Evolutionary conservation across 2,888 invertebrate genomes (phyloP), one percentile per base, ranked within the genome.

Genomic region (Gymnosoma rotundatum): DNA sequence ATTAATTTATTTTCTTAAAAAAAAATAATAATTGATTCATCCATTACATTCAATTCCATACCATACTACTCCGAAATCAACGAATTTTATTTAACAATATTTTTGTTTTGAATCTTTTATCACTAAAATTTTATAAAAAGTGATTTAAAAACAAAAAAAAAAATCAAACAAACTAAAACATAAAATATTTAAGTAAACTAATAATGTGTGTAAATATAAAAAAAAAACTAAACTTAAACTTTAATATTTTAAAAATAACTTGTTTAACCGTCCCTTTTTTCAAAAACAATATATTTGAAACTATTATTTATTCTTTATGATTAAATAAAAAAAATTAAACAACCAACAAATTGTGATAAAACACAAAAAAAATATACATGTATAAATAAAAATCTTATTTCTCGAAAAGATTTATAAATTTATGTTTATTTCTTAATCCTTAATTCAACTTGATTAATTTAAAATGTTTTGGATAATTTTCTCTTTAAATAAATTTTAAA

Each of bases 251-350:
- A 73, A 61, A 66, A 69, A 50, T 32, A 61, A 67, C 80, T 80
- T 83, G 72, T 78, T 85, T 82, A 67, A 72, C 82, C 81, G 73
- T 82, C 75, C 82, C 78, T 75, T 75, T 79, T 79, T 82, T 85
- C 32, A 61, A 81, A 84, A 85, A 73, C 18, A 63, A 76, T 52
- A 69, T 50, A 73, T 69, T n/a, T 70, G 60, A 76, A 78, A 60
- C 45, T 78, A 64, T 79, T 73, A 64, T 73, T 78, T 81, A 66
- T 64, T 72, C 54, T 42, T 12, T 42, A 42, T 42, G 7, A 42
- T 42, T 12, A 42, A 42, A 64, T 56, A 50, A 52, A 64, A 50
- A 67, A 42, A 50, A 69, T 42, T 42, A 74, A 54, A 66, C 42
- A 50, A 67, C 20, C 16, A 63, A 78, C 61, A 69, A 82, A 60